Base-by-base conservation (phyloP, 2,113 vertebrate species). In the Oncorhynchus mykiss region DNA sequence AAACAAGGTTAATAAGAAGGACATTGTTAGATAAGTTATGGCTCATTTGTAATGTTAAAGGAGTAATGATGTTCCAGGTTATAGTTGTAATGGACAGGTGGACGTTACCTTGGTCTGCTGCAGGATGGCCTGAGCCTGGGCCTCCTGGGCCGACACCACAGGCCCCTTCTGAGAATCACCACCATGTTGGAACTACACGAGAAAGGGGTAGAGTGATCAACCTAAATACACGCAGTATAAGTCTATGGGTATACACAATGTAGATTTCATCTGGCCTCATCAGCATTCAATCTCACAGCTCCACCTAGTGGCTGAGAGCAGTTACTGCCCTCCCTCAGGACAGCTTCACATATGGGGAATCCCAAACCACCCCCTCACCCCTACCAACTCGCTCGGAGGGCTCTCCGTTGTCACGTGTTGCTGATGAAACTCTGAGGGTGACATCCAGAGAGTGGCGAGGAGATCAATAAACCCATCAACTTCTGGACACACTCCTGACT, bases 61-160 rank as follows among this genome's bases (percentile, higher is more conserved):
- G 22, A 27, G 13, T 5, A 13, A 29, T 66, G 9, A 66, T 14
- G 9, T 11, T 11, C 13, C 48, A 75, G 70, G 70, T 24, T 16
- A 5, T 27, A 72, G 25, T 24, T 14, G 60, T 54, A 54, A 29
- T 48, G 71, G 49, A 13, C 9, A 67, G 0, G 4, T 6, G 31
- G 31, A 8, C 73, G 68, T 80, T 79, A 97, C 96, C 94, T 95
- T 88, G 0, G 95, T 83, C 84, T 97, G 96, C 51, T 97, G 96
- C 67, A 98, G 83, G 8, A 97, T 95, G 0, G 95, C 95, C 70
- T 96, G 96, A 0, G 96, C 96, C 83, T 98, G 96, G 0, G 95
- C 95, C 85, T 97, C 93, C 82, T 96, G 96, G 70, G 96, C 93
- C 3, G 97, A 95, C 62, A 96, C 87, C 20, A 89, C 87, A 2